Conservation (phyloP, 2,888 invertebrate genomes). For the Athetis lepigone region DNA sequence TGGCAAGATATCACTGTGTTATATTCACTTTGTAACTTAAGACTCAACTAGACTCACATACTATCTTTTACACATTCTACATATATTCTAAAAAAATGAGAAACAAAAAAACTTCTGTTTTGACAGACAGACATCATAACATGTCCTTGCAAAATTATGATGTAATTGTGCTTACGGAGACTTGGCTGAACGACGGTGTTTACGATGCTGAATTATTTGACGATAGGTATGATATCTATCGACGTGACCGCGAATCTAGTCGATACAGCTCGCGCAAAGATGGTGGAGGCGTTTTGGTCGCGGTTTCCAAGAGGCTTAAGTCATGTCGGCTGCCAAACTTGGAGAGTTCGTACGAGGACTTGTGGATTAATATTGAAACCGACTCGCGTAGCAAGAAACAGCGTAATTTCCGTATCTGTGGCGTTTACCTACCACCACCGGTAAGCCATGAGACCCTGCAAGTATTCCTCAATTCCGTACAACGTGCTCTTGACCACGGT, state of each 20-base stretch:
- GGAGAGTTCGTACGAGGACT: conserved; percentile 4
- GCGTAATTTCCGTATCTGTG: background rate
- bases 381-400: background rate
- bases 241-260: background rate
- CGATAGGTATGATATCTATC: background rate
- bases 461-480: background rate
- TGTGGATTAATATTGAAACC: conserved; percentile 5
- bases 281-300: background rate
- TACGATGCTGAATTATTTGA: conserved; percentile 1
- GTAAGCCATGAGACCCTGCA: too few species aligned
- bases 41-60: too few species aligned
- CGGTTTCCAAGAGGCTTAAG: background rate
- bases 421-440: too few species aligned
- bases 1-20: too few species aligned
- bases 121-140: too few species aligned
- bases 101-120: too few species aligned
- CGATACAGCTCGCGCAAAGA: background rate
- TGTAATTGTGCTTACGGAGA: too few species aligned
- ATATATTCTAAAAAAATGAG: too few species aligned
- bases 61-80: too few species aligned
- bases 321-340: background rate
- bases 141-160: too few species aligned
- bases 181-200: too few species aligned
- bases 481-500: conserved; percentile 5
- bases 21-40: too few species aligned